phyloP scores from a whole-genome alignment of 37 sponge, comb jelly and placozoan genomes.

The Amphimedon queenslandica region DNA sequence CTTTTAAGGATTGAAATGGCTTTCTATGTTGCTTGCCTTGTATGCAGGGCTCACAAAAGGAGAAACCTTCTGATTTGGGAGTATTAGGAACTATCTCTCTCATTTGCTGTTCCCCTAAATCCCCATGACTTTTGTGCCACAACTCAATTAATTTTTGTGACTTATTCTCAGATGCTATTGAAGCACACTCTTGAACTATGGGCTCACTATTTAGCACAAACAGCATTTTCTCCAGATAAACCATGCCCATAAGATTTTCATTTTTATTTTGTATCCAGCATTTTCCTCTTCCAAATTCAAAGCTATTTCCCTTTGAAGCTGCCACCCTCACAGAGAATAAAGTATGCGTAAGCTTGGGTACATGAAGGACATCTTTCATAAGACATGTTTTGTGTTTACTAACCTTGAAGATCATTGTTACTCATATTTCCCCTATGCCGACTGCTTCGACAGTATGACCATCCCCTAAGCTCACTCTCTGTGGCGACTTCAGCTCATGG shows the following conservation, averaged over 20 bases:
- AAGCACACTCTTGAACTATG: background rate
- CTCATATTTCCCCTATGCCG: no score
- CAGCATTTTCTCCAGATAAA: background rate
- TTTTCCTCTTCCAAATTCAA: background rate
- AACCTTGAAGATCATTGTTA: no score
- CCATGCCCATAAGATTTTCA: background rate
- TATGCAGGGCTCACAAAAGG: slow-evolving; percentile 2
- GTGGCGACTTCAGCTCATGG: no score
- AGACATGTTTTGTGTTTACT: background rate
- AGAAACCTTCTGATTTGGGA: background rate
- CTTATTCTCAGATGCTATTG: background rate
- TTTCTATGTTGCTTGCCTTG: background rate
- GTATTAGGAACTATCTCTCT: no score
- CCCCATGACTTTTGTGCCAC: no score
- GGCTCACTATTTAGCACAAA: background rate
- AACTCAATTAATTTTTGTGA: no score
- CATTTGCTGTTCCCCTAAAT: no score
- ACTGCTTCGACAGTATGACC: no score
- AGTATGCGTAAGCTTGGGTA: background rate
- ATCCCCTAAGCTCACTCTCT: no score
- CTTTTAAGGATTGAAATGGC: background rate
- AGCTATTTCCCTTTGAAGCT: no score
- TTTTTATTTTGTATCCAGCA: background rate
- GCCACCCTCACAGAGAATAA: background rate
- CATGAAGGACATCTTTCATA: background rate